phyloP scores from a whole-genome alignment of 2,797 vertebrate species.

The Gastrophryne carolinensis region DNA sequence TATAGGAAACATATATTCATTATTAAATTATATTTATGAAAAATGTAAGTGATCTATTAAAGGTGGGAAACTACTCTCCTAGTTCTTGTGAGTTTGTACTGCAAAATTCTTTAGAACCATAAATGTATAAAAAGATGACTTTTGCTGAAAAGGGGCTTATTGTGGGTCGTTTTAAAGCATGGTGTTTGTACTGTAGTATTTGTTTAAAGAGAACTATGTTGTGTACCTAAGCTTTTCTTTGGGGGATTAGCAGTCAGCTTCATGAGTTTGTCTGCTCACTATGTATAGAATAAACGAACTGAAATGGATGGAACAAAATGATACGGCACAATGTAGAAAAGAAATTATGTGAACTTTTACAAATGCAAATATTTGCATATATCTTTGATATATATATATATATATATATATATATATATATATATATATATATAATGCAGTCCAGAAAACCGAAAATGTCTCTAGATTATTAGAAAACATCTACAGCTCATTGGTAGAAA shows the following conservation, averaged over 20 bases:
- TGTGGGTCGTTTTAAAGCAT: slow-evolving; percentile 27
- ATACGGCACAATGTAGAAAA: too few species aligned
- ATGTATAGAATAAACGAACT: too few species aligned
- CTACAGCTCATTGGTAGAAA: too few species aligned
- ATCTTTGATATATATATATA: too few species aligned
- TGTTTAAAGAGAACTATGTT: slow-evolving; percentile 39
- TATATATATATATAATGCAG: too few species aligned
- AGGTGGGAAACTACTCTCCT: neutral
- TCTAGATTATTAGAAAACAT: too few species aligned
- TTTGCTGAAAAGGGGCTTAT: slow-evolving; percentile 21
- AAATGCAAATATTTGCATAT: too few species aligned
- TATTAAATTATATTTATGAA: neutral
- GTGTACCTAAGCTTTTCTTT: slow-evolving; percentile 33
- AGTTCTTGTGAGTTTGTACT: neutral
- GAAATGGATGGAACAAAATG: too few species aligned
- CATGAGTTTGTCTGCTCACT: too few species aligned
- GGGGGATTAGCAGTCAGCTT: slow-evolving; percentile 23
- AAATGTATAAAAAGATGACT: slow-evolving; percentile 38
- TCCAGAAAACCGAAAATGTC: too few species aligned
- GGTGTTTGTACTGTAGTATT: slow-evolving; percentile 40
- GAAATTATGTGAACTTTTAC: too few species aligned
- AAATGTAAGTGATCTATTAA: neutral
- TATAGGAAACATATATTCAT: neutral
- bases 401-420: too few species aligned
- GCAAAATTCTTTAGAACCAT: slow-evolving; percentile 39